Evolutionary conservation across 2,888 invertebrate species (phyloP).

Genomic region (Stenodera caucasica): DNA sequence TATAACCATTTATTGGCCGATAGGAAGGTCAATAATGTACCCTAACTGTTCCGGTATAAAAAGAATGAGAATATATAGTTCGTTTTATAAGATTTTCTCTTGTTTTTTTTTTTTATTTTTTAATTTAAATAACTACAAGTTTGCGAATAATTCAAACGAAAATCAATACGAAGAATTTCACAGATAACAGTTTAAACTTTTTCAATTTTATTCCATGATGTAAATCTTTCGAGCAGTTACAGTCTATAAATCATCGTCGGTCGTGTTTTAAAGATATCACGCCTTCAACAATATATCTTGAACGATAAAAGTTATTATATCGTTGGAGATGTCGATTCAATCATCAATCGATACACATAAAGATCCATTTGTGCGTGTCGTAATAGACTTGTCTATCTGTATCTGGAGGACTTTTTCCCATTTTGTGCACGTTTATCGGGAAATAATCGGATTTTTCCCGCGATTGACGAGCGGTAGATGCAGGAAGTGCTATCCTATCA

Average conservation of each 20-base stretch:
- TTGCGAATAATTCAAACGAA: no score
- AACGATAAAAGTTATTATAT: neutral
- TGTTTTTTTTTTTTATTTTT: neutral
- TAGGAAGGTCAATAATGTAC: conserved; percentile 49
- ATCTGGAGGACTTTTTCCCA: neutral
- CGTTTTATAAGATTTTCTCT: neutral
- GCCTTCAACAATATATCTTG: conserved; percentile 2
- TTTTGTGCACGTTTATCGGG: neutral
- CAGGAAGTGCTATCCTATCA: neutral
- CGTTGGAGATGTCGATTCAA: neutral
- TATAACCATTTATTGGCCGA: conserved; percentile 51
- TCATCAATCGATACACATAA: conserved; percentile 9
- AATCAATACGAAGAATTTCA: no score
- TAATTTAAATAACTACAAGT: neutral
- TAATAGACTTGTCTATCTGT: neutral
- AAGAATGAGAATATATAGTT: conserved; percentile 15
- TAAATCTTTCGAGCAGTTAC: neutral
- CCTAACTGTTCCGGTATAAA: conserved; percentile 25
- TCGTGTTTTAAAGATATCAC: neutral
- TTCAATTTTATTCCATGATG: neutral
- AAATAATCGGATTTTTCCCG: conserved; percentile 1
- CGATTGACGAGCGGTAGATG: neutral
- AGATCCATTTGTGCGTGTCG: conserved; percentile 10
- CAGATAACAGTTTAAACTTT: neutral
- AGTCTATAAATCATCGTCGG: neutral